Evolutionary conservation across 2,797 vertebrate genomes (phyloP).

Genomic region (Periparus ater): DNA sequence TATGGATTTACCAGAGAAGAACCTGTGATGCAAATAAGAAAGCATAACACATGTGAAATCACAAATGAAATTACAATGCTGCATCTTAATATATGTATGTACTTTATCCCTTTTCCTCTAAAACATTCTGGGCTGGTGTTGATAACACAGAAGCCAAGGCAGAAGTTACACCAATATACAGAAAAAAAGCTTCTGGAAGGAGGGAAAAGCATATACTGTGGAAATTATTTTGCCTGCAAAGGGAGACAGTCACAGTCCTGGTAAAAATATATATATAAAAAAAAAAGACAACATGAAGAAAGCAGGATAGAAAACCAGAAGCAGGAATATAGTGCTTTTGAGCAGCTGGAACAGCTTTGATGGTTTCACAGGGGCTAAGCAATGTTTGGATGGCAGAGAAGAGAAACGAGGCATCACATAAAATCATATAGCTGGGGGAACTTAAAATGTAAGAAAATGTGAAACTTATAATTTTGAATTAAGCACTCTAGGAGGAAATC

Average conservation of each 20-base stretch:
- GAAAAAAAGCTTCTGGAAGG: neutral
- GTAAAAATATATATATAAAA: neutral
- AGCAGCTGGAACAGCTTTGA: neutral
- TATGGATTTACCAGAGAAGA: neutral
- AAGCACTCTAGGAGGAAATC: neutral
- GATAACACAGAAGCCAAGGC: neutral
- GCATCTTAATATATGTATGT: neutral
- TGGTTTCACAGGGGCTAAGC: neutral
- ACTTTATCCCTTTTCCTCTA: neutral
- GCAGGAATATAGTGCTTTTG: neutral
- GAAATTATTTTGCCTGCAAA: neutral
- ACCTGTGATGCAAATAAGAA: neutral
- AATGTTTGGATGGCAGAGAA: neutral
- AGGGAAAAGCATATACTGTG: neutral
- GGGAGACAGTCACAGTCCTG: neutral
- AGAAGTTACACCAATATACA: neutral
- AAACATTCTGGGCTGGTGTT: neutral
- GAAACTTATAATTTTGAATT: neutral
- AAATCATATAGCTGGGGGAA: neutral
- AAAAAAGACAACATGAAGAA: neutral
- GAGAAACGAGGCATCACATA: neutral
- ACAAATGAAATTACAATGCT: neutral
- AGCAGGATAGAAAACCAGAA: neutral
- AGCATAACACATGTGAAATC: neutral
- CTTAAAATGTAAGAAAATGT: neutral